phyloP scores from a whole-genome alignment of 2,888 invertebrate species.

The Troides helena region DNA sequence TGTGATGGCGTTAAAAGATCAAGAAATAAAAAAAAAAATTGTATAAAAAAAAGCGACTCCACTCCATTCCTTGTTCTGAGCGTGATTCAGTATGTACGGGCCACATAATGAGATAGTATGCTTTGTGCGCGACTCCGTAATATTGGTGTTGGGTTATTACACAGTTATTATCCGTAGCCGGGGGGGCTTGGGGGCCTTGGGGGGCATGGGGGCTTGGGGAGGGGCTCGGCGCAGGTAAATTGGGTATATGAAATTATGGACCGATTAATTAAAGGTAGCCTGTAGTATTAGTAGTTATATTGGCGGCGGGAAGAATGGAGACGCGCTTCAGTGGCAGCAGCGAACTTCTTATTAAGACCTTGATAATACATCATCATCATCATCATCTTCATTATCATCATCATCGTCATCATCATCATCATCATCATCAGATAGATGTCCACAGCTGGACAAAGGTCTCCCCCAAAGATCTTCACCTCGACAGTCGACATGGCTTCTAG shows the following conservation, averaged over 20 bases:
- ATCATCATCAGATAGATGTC: too few species aligned
- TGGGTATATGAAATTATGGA: slow-evolving; percentile 17
- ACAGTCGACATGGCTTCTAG: too few species aligned
- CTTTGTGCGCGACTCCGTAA: slow-evolving; percentile 34
- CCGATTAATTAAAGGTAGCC: slow-evolving; percentile 14
- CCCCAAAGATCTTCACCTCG: too few species aligned
- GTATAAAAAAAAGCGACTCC: slow-evolving; percentile 37
- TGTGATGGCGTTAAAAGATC: too few species aligned
- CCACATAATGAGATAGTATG: slow-evolving; percentile 62
- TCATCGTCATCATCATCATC: too few species aligned
- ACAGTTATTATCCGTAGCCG: slow-evolving; percentile 33
- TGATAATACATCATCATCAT: too few species aligned
- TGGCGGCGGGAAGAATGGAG: too few species aligned
- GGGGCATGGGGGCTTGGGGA: neutral
- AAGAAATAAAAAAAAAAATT: neutral
- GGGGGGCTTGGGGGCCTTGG: neutral
- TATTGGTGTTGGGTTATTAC: slow-evolving; percentile 41
- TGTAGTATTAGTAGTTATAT: neutral
- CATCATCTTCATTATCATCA: too few species aligned
- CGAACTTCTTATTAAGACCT: too few species aligned
- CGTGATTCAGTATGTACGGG: slow-evolving; percentile 62
- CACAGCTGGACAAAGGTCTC: too few species aligned
- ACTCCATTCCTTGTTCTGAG: slow-evolving; percentile 34
- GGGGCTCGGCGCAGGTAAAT: slow-evolving; percentile 24
- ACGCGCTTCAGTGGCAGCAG: too few species aligned